Base-by-base conservation (phyloP, 2,797 vertebrate species). In the Chaenodraco wilsoni region DNA sequence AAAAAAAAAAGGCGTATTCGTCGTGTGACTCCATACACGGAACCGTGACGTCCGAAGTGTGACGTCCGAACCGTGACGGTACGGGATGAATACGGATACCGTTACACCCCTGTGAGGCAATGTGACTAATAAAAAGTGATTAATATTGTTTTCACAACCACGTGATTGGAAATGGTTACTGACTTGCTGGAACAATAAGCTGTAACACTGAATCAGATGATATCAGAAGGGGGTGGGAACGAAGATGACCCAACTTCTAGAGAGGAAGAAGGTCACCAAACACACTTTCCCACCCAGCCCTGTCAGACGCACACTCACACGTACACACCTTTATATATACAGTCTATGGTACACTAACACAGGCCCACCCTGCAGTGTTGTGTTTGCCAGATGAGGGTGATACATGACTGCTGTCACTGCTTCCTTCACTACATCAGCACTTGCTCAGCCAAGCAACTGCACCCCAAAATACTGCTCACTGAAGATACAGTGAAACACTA, bases 201-300 rank as follows among this genome's bases (percentile, higher is more conserved):
- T 72, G 63, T 72, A 75, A 80, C 62, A 65, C 73, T 76, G 50
- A 79, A 65, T 52, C 78, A 82, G 77, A 84, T 83, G 86, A 87
- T 81, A 72, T 88, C 84, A 81, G 80, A 71, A 52, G 69, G 84
- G 84, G 88, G 90, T 65, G 88, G 87, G 62, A 85, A 78, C 19
- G 41, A 78, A 69, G 70, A 87, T 90, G 88, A 91, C 90, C 92
- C 52, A 45, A 85, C 76, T 84, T 85, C 66, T 55, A 86, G 73
- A 91, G 61, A 93, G 90, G 91, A 94, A 87, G 76, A 91, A 88
- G 89, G 90, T 90, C 92, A 91, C 66, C n/a, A 23, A 90, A 88
- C 85, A 92, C 78, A 78, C 72, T 89, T 91, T 92, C 87, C 88
- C 72, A 82, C 83, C 84, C 85, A 76, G 62, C 81, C 71, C 72